phyloP scores from a whole-genome alignment of 2,113 vertebrate species.

The Brachionichthys hirsutus region DNA sequence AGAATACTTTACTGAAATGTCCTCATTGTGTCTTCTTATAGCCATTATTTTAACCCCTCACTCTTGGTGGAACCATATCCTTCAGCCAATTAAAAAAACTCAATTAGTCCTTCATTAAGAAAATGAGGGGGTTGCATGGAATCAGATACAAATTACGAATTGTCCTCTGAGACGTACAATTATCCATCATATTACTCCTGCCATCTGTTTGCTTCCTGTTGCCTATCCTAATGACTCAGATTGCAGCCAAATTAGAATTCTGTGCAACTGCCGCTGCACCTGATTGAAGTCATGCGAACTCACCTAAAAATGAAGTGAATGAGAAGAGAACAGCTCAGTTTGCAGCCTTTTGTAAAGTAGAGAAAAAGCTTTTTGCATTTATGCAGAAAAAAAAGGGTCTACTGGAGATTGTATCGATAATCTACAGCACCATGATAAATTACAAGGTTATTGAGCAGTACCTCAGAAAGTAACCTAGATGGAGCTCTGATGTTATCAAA shows the following conservation, averaged over 20 bases:
- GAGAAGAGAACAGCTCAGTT: slow-evolving; percentile 16
- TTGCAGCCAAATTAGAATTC: slow-evolving; percentile 73
- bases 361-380: slow-evolving; percentile 33
- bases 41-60: slow-evolving; percentile 27
- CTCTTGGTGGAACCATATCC: slow-evolving; percentile 64
- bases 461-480: slow-evolving; percentile 79
- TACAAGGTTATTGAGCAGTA: slow-evolving; percentile 74
- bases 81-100: slow-evolving; percentile 68
- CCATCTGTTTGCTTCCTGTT: slow-evolving; percentile 78
- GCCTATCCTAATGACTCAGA: slow-evolving; percentile 73
- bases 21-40: slow-evolving; percentile 43
- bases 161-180: slow-evolving; percentile 73
- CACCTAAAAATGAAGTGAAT: slow-evolving; percentile 34
- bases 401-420: slow-evolving; percentile 39
- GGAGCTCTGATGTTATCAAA: slow-evolving; percentile 83
- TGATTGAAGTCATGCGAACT: slow-evolving; percentile 63
- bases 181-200: slow-evolving; percentile 74
- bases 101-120: slow-evolving; percentile 76
- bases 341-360: not conserved
- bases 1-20: slow-evolving; percentile 4
- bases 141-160: slow-evolving; percentile 74
- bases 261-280: slow-evolving; percentile 64
- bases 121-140: slow-evolving; percentile 74
- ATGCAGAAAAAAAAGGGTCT: slow-evolving; percentile 36
- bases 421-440: slow-evolving; percentile 57